phyloP scores from a whole-genome alignment of 2,113 vertebrate species.

The Tylochromis polylepis region DNA sequence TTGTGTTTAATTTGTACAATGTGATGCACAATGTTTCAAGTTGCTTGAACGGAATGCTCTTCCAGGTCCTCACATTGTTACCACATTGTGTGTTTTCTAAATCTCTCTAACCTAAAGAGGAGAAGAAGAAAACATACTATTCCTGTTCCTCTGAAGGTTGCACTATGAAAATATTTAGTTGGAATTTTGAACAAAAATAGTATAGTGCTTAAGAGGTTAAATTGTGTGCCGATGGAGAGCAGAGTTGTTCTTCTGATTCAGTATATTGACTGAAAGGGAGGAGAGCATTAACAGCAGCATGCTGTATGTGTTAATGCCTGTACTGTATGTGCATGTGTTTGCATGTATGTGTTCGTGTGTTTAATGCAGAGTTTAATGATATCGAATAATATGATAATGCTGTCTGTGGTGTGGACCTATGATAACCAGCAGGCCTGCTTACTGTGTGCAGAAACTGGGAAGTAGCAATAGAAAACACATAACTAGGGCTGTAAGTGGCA shows the following conservation, averaged over 20 bases:
- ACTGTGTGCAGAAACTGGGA: neutral
- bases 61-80: neutral
- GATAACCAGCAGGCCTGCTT: neutral
- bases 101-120: neutral
- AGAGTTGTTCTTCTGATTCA: too few relatives aligned
- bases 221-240: too few relatives aligned
- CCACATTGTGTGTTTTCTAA: neutral
- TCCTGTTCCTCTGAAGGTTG: neutral
- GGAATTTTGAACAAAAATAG: neutral
- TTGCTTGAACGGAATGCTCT: neutral
- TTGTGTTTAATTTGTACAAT: neutral
- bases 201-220: too few relatives aligned
- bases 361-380: neutral
- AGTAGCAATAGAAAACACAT: neutral
- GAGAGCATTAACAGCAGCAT: neutral
- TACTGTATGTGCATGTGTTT: neutral
- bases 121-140: neutral
- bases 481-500: slow-evolving; percentile 10
- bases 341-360: neutral
- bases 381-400: neutral
- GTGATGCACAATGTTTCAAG: neutral
- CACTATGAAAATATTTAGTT: neutral
- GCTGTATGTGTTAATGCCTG: neutral
- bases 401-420: neutral
- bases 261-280: neutral